Evolutionary conservation across 2,797 vertebrate genomes (phyloP).

Genomic region (Gallinago solitaria): DNA sequence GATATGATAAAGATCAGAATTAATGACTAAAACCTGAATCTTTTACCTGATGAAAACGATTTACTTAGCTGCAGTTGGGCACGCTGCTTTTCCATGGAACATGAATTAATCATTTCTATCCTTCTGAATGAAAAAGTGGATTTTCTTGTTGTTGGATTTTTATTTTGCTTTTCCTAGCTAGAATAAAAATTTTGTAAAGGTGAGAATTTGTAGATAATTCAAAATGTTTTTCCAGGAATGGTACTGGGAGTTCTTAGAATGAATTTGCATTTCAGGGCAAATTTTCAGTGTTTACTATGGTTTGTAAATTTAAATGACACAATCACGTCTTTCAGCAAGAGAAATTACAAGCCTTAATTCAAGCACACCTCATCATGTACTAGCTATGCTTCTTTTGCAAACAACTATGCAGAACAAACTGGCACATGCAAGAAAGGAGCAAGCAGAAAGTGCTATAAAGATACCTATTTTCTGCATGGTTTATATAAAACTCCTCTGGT

Average conservation of each 20-base stretch:
- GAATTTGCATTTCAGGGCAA: slow-evolving; percentile 15
- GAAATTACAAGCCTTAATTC: neutral
- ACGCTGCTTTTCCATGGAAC: neutral
- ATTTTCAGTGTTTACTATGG: neutral
- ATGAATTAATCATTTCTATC: neutral
- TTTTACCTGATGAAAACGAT: neutral
- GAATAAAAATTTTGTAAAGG: neutral
- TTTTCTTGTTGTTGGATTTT: neutral
- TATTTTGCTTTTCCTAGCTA: neutral
- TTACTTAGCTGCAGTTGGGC: neutral
- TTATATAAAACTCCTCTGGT: neutral
- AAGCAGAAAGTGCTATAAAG: neutral
- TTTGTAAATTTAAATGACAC: slow-evolving; percentile 4
- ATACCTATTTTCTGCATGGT: neutral
- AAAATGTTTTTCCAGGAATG: neutral
- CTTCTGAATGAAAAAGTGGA: neutral
- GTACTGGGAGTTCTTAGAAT: neutral
- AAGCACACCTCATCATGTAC: neutral
- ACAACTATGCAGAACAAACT: neutral
- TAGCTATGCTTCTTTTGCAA: neutral
- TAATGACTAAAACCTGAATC: neutral
- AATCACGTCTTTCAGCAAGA: neutral
- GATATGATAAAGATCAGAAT: neutral
- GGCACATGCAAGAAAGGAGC: neutral
- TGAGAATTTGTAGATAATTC: neutral